Percentiles rank a stretch among this genome's conserved stretches.
These are phyloP conservation scores for Eumerus sabulonum DNA, from an alignment of 2,888 invertebrate genomes.

Conservation along the genomic window DNA sequence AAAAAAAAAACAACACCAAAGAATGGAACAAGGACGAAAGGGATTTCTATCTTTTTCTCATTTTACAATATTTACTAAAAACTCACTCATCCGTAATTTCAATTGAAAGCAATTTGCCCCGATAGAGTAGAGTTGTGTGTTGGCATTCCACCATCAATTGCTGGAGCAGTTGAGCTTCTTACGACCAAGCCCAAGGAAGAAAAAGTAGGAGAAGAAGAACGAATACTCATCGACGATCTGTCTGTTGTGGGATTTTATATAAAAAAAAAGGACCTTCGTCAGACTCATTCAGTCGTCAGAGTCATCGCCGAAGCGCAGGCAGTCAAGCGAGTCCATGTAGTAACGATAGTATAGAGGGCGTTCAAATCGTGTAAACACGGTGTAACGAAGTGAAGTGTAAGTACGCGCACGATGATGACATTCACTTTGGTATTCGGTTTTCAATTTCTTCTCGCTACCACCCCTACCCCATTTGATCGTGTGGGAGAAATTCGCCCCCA, in stretches of 20 bases:
- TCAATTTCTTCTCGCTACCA: conserved; percentile 52
- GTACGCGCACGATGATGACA: conserved; percentile 68
- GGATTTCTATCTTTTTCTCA: conserved; percentile 28
- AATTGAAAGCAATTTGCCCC: conserved; percentile 57
- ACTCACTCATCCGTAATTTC: conserved; percentile 58
- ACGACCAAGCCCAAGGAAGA: too few species aligned
- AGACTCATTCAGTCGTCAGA: too few species aligned
- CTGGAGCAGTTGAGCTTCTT: conserved; percentile 8
- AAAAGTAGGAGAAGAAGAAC: not conserved
- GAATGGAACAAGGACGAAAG: not conserved
- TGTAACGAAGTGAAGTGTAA: conserved; percentile 69
- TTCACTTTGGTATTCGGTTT: conserved; percentile 68
- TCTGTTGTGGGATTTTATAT: conserved; percentile 28
- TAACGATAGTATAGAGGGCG: conserved; percentile 22
- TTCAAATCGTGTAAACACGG: conserved; percentile 67
- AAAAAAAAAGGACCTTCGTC: not conserved
- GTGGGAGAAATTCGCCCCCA: too few species aligned
- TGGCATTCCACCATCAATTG: conserved; percentile 47
- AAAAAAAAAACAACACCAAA: conserved; percentile 16
- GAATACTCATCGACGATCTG: conserved; percentile 49
- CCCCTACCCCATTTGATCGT: too few species aligned
- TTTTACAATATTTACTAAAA: conserved; percentile 60
- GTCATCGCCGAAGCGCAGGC: not conserved
- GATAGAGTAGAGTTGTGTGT: conserved; percentile 41
- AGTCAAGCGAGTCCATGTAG: not conserved